A percentile compares a stretch with the other conserved stretches of the same genome.
Conservation (phyloP, 2,797 vertebrate genomes). For the Hippoglossus hippoglossus region DNA sequence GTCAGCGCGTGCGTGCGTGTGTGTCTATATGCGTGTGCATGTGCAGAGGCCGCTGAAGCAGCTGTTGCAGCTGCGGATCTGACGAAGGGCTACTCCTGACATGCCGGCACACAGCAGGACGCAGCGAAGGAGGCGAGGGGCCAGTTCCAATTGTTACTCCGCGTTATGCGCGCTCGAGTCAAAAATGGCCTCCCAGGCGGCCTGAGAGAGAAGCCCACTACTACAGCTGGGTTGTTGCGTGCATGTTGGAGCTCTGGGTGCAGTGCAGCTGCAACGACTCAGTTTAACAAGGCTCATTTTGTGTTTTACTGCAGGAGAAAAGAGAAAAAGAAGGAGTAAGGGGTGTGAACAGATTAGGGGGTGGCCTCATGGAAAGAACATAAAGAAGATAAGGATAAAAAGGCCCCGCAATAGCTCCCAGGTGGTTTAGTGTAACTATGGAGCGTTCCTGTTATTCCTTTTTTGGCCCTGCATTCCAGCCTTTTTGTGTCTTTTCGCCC, state of each 20-base stretch:
- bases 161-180: conserved; percentile 26
- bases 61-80: conserved; percentile 73
- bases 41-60: conserved; percentile 41
- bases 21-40: conserved; percentile 1
- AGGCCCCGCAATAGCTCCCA: conserved; percentile 19
- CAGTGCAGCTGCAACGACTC: conserved; percentile 47
- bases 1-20: conserved; percentile 13
- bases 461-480: conserved; percentile 23
- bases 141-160: conserved; percentile 8
- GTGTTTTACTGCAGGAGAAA: conserved; percentile 33
- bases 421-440: conserved; percentile 22
- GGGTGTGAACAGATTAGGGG: conserved; percentile 34
- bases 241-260: conserved; percentile 1
- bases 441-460: conserved; percentile 21
- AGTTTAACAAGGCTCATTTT: conserved; percentile 32
- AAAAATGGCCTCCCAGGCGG: conserved; percentile 24
- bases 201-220: background rate
- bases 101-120: conserved; percentile 27
- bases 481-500: background rate
- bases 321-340: conserved; percentile 18
- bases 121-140: conserved; percentile 19
- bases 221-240: conserved; percentile 28
- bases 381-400: conserved; percentile 22
- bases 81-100: conserved; percentile 46
- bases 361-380: conserved; percentile 16